These are phyloP conservation scores for Ophonus ardosiacus DNA, from an alignment of 2,888 invertebrate species.

Conservation along the genomic window DNA sequence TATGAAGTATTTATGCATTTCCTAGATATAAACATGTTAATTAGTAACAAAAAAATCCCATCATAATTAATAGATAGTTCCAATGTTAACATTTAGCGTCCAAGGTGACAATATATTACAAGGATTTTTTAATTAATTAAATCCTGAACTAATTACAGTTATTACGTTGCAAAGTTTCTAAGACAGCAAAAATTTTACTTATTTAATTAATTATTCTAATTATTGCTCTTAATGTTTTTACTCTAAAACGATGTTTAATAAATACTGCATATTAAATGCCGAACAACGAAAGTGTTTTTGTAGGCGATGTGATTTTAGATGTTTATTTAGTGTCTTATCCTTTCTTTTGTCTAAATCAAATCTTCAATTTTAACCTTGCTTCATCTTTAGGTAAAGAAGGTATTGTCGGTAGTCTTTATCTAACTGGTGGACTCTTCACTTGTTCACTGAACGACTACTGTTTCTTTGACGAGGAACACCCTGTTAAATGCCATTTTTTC, in stretches of 20 bases:
- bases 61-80: constrained; percentile 42
- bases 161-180: constrained; percentile 38
- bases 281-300: not conserved
- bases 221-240: not conserved
- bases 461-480: too few species aligned
- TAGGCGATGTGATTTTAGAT: not conserved
- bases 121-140: constrained; percentile 52
- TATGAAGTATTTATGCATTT: not conserved
- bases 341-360: too few species aligned
- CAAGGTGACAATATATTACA: constrained; percentile 57
- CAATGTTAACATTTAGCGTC: constrained; percentile 51
- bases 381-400: too few species aligned
- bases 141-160: constrained; percentile 47
- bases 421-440: too few species aligned
- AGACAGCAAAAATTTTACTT: constrained; percentile 7
- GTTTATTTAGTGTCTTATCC: not conserved
- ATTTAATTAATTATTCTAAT: constrained; percentile 17
- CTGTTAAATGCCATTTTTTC: too few species aligned
- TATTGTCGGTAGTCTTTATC: too few species aligned
- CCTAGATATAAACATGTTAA: not conserved
- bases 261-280: not conserved
- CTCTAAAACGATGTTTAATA: not conserved
- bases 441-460: too few species aligned
- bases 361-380: too few species aligned
- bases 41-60: constrained; percentile 15